phyloP scores from a whole-genome alignment of 2,797 vertebrate species.

The Erpetoichthys calabaricus region DNA sequence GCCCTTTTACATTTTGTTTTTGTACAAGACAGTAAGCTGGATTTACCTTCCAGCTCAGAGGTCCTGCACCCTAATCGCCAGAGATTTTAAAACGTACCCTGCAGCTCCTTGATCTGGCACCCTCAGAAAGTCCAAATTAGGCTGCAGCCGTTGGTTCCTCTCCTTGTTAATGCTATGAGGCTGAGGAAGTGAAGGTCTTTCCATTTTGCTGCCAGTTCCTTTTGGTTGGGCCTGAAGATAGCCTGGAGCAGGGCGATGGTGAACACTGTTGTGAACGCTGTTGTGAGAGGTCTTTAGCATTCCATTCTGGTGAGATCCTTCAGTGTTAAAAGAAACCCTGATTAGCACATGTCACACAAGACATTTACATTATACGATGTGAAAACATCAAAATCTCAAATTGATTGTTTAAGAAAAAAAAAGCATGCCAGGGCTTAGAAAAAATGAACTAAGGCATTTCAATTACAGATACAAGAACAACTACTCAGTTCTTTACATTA shows the following conservation, averaged over 20 bases:
- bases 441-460: too few species aligned
- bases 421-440: too few species aligned
- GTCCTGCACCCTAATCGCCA: too few species aligned
- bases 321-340: not conserved
- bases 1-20: too few species aligned
- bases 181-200: constrained; percentile 61
- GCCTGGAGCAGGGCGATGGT: constrained; percentile 37
- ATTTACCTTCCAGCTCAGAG: too few species aligned
- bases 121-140: constrained; percentile 77
- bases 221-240: constrained; percentile 46
- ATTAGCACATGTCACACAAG: too few species aligned
- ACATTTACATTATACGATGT: too few species aligned
- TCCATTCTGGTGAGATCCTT: constrained; percentile 79
- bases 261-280: constrained; percentile 23
- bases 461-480: too few species aligned
- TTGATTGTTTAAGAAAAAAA: too few species aligned
- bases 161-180: constrained; percentile 42
- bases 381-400: too few species aligned
- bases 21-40: too few species aligned
- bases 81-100: constrained; percentile 57
- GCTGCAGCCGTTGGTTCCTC: constrained; percentile 47
- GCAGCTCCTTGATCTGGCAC: constrained; percentile 93
- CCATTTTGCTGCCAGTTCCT: constrained; percentile 34
- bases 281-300: constrained; percentile 53
- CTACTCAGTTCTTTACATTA: too few species aligned